Base-by-base conservation (phyloP, 1,140 invertebrate genomes). In the Notospermus geniculatus region DNA sequence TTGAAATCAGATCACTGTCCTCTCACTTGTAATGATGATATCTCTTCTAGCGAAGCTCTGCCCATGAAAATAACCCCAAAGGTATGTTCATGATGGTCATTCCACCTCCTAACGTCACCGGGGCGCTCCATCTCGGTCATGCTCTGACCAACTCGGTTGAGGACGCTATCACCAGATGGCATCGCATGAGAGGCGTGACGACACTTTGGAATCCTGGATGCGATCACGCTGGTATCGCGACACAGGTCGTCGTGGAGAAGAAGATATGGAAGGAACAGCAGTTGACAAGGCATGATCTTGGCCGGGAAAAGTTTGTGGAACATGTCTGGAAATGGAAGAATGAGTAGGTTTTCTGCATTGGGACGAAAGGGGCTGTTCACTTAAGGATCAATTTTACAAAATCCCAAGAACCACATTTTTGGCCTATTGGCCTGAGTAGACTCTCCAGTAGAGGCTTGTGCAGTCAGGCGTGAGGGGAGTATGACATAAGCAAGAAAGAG, bases 151-250 rank as follows among this genome's bases (percentile, higher is more conserved):
- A 93, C 83, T 86, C 95, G 55, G 89, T 99, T 45, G 90, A 98
- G 84, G 97, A 99, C 84, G 86, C 91, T 11, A 87, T 98, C 45
- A 90, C 89, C 17, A 86, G 96, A 83, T 98, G 93, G 91, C 90
- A 96, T 81, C 84, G 96, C 65, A 99, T 99, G 97, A 91, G 90
- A 75, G 96, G 96, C 2, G 86, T 88, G 65, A 95, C 89, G 0
- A 90, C 90, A 0, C 80, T 98, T 0, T 99, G 96, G 95, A 93
- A 95, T 78, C 97, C 97, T 4, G 97, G 97, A 0, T 98, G 93
- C 83, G 97, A 99, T 85, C 97, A 99, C 84, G 97, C 97, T 19
- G 97, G 97, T 54, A 99, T 99, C 72, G 97, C 97, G 1, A 99
- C 97, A n/a, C 97, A 99, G 83, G 95, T 98, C 13, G 84, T 85